Evolutionary conservation across 2,888 invertebrate species (phyloP).

Genomic region (Siphlonurus alternatus): DNA sequence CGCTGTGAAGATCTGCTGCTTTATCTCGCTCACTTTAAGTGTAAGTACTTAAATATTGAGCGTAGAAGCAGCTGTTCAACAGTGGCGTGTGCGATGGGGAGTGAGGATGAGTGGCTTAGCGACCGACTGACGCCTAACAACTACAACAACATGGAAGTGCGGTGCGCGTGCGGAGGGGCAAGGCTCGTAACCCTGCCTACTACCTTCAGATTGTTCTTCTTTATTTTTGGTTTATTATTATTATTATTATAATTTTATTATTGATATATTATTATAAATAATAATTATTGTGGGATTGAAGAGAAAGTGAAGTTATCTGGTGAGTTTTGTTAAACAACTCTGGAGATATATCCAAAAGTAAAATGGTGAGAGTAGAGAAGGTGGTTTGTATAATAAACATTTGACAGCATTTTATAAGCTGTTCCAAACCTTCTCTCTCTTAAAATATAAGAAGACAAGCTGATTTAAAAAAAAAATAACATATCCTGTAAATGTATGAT

Average conservation of each 20-base stretch:
- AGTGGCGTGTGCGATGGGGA: neutral
- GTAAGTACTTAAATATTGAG: neutral
- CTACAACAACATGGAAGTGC: neutral
- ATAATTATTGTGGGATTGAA: neutral
- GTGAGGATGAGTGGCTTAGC: neutral
- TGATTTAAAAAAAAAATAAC: neutral
- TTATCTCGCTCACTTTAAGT: neutral
- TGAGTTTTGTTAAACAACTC: no score
- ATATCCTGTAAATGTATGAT: neutral
- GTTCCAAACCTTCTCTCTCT: neutral
- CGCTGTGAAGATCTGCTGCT: slow-evolving; percentile 29
- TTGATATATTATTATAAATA: neutral
- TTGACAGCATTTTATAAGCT: no score
- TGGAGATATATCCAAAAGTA: no score
- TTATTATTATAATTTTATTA: neutral
- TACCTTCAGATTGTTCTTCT: neutral
- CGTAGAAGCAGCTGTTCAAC: neutral
- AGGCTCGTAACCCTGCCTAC: neutral
- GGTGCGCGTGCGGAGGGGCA: neutral
- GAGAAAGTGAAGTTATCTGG: neutral
- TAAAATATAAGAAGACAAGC: neutral
- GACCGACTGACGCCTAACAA: neutral
- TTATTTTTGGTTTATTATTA: neutral
- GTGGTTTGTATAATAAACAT: no score
- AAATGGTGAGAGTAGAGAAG: no score